Evolutionary conservation across 2,888 invertebrate genomes (phyloP).

Genomic region (Eristalinus aeneus): DNA sequence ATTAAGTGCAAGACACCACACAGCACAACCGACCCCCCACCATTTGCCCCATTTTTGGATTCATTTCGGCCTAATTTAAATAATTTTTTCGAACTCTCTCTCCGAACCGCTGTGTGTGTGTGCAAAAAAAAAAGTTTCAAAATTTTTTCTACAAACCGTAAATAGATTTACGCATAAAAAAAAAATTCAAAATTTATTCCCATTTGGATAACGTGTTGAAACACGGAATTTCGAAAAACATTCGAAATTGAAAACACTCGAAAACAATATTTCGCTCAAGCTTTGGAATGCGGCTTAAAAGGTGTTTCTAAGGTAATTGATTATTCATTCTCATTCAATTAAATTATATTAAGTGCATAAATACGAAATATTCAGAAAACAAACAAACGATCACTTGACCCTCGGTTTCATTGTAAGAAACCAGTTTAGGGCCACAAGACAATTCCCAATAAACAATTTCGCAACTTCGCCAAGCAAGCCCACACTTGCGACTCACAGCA

Average conservation of each 20-base stretch:
- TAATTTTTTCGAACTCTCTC: constrained; percentile 19
- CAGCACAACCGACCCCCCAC: constrained; percentile 33
- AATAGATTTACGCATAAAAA: background rate
- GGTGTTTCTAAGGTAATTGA: constrained; percentile 26
- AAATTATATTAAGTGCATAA: background rate
- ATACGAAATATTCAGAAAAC: background rate
- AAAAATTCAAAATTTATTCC: constrained; percentile 3
- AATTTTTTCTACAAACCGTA: constrained; percentile 16
- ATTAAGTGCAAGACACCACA: constrained; percentile 60
- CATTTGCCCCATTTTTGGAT: constrained; percentile 16
- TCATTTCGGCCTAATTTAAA: constrained; percentile 45
- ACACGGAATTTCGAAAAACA: background rate
- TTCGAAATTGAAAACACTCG: constrained; percentile 16
- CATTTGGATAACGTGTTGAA: background rate
- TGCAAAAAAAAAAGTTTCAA: constrained; percentile 40
- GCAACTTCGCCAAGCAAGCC: constrained; percentile 40
- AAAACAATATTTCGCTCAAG: constrained; percentile 27
- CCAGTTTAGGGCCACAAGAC: constrained; percentile 40
- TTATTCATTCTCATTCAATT: background rate
- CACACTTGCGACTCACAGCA: constrained; percentile 24
- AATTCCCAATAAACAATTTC: constrained; percentile 49
- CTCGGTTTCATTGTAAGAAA: constrained; percentile 20
- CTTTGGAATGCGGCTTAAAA: constrained; percentile 44
- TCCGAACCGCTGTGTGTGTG: constrained; percentile 59
- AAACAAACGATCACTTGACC: constrained; percentile 10